Evolutionary conservation across 1,140 invertebrate genomes (phyloP).

Genomic region (Aphaenogaster floridana): DNA sequence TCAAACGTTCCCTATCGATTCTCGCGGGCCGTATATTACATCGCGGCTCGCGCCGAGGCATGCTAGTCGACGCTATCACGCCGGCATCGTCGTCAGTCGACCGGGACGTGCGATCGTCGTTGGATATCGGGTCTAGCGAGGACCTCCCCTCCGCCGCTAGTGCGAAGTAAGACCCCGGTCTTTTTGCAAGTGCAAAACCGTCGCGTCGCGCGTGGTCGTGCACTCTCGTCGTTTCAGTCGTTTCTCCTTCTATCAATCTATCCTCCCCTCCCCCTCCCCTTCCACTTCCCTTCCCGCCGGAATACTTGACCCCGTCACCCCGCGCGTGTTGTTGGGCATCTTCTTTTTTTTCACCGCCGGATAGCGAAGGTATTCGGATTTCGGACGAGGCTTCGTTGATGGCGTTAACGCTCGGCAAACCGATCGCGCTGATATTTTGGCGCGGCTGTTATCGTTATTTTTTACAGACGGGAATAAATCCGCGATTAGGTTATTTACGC

Average conservation of each 20-base stretch:
- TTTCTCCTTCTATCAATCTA: no score
- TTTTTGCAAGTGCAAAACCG: background rate
- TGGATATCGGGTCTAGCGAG: background rate
- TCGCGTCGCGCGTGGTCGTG: no score
- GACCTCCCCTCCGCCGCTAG: background rate
- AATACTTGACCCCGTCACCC: background rate
- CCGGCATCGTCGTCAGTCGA: slow-evolving; percentile 51
- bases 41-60: slow-evolving; percentile 52
- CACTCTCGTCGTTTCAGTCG: no score
- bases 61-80: slow-evolving; percentile 63
- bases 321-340: background rate
- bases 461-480: background rate
- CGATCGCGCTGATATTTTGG: background rate
- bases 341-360: no score
- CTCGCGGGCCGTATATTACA: slow-evolving; percentile 88
- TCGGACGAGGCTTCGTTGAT: no score
- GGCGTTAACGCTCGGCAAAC: background rate
- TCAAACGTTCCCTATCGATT: slow-evolving; percentile 81
- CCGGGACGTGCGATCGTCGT: background rate
- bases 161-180: background rate
- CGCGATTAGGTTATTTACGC: slow-evolving; percentile 3
- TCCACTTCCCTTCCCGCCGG: background rate
- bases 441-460: background rate
- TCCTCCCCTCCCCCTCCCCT: background rate
- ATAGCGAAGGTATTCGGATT: no score